Conservation (phyloP, 2,797 vertebrate species). For the Otus scops region DNA sequence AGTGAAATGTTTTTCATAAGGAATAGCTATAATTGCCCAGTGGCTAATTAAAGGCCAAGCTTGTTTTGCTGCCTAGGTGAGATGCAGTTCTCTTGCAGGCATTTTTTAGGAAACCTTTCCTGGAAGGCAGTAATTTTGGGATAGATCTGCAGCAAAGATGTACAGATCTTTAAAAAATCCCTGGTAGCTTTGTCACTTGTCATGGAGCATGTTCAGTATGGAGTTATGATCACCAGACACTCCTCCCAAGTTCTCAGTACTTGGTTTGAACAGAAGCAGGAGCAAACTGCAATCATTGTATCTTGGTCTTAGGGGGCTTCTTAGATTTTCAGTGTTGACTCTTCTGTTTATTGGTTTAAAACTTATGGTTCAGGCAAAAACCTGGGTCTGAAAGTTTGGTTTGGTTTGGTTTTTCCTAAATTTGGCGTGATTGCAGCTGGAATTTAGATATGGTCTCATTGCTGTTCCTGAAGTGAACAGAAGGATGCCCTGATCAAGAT, state of each 20-base stretch:
- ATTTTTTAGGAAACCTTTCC: conserved; percentile 10
- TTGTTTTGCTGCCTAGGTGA: conserved; percentile 28
- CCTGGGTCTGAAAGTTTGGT: background rate
- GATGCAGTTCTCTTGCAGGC: background rate
- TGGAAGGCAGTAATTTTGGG: background rate
- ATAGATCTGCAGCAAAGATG: background rate
- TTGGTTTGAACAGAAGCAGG: background rate
- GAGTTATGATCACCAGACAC: background rate
- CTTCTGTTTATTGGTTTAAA: background rate
- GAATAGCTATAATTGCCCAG: background rate
- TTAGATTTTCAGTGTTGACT: background rate
- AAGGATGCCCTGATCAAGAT: background rate
- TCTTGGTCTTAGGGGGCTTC: background rate
- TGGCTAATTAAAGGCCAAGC: background rate
- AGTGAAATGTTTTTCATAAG: background rate
- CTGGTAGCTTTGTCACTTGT: background rate
- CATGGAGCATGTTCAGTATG: background rate
- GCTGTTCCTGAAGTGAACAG: background rate
- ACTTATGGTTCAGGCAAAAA: background rate
- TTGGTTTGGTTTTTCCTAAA: background rate
- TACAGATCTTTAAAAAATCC: background rate
- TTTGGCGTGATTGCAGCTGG: background rate
- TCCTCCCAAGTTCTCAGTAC: background rate
- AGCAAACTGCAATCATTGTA: background rate
- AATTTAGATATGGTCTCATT: background rate